Evolutionary conservation across 2,113 vertebrate species (phyloP).

Genomic region (Scortum barcoo): DNA sequence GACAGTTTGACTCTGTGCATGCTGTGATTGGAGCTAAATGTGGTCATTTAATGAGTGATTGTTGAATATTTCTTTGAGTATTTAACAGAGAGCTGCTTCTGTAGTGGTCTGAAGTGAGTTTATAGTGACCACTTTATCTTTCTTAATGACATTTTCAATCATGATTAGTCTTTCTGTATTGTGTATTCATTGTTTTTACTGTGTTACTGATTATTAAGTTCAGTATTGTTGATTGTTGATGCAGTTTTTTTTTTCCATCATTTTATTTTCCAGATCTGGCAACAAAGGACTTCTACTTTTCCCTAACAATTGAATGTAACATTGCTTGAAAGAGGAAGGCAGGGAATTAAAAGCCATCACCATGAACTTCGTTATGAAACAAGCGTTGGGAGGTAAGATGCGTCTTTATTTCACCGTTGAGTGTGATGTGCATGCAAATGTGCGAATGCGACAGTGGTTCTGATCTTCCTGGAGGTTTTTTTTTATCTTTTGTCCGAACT

Average conservation of each 20-base stretch:
- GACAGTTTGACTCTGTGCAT: background rate
- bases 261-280: conserved; percentile 69
- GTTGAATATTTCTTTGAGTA: background rate
- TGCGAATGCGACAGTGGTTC: background rate
- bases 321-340: conserved; percentile 80
- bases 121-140: background rate
- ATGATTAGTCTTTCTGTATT: background rate
- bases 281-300: conserved; percentile 72
- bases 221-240: background rate
- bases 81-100: background rate
- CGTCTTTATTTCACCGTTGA: background rate
- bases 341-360: conserved; percentile 87
- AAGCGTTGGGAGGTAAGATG: conserved; percentile 94
- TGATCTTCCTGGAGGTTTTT: background rate
- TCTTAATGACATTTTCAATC: background rate
- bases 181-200: background rate
- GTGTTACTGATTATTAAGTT: background rate
- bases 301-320: conserved; percentile 84
- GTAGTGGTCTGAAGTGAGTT: conserved; percentile 7
- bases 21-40: background rate
- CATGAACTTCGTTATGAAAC: conserved; percentile 98
- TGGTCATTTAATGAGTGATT: background rate
- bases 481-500: conserved; percentile 33
- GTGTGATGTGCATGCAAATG: background rate
- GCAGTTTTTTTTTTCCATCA: background rate